Base-by-base conservation (phyloP, 1,140 invertebrate genomes). In the Araneus ventricosus region DNA sequence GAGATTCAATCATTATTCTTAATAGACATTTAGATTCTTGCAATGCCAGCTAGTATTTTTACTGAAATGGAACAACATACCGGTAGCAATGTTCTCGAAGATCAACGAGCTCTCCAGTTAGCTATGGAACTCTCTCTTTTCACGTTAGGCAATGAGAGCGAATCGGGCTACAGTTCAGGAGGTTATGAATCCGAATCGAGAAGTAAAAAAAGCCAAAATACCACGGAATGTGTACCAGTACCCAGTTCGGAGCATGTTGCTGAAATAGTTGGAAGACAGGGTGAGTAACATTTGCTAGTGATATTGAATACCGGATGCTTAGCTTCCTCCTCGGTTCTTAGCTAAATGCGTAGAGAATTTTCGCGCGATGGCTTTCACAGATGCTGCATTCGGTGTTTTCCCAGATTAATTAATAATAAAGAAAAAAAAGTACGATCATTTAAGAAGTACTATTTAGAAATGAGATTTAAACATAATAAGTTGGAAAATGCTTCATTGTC, bases 221-320 rank as follows among this genome's bases (percentile, higher is more conserved):
- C 99, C 97, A 99, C 99, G 30, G 99, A 99, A 96, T 99, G 98
- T 96, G 99, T 99, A 94, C 98, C 99, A 94, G 99, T 99, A 91
- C 99, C 99, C 0, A 99, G 98, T 95, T 99, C 99, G 57, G 99
- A 99, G 95, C 99, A 99, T 97, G 99, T 99, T 95, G 99, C 99
- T 10, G 99, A 99, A 97, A 99, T 99, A 95, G 99, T 99, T 95
- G 99, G 99, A 94, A 96, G 99, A 96, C 99, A 99, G 98, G 99
- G 99, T 99, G 97, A 96, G 96, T 94, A 37, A 89, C 85, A 75
- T 85, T 85, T 85, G 30, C 34, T 34, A 34, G 70, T 34, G 70
- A 75, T 30, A 61, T 63, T 59, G 34, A 87, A 87, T 61, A 59
- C 52, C 59, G 52, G 85, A 59, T 87, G 85, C 59, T 63, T 7